phyloP scores from a whole-genome alignment of 2,797 vertebrate species.

The Hylomyscus alleni region DNA sequence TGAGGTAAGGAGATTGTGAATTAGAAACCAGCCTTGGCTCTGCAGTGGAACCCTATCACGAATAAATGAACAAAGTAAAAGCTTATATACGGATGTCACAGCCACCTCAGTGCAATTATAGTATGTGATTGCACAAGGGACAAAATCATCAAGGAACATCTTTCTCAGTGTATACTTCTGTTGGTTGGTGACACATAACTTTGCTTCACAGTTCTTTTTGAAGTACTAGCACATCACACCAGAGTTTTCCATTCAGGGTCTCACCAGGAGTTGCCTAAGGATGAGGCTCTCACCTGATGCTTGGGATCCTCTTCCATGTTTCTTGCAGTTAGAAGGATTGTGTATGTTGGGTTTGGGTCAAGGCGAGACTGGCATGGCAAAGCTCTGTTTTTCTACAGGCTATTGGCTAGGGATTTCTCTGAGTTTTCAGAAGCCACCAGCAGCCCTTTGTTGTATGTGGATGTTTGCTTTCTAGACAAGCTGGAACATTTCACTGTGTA shows the following conservation, averaged over 20 bases:
- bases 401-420: not conserved
- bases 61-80: not conserved
- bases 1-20: not conserved
- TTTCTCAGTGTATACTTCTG: not conserved
- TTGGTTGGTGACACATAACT: not conserved
- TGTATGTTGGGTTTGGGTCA: slow-evolving; percentile 11
- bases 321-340: not conserved
- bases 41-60: not conserved
- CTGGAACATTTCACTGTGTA: not conserved
- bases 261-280: not conserved
- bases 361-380: not conserved
- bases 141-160: not conserved
- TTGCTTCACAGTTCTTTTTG: not conserved
- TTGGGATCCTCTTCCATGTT: not conserved
- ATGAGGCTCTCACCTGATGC: slow-evolving; percentile 19
- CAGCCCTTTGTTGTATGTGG: not conserved
- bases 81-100: not conserved
- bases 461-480: slow-evolving; percentile 44
- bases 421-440: not conserved
- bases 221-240: not conserved
- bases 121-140: not conserved
- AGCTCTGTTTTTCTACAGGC: slow-evolving; percentile 6
- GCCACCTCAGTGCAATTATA: not conserved
- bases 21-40: not conserved
- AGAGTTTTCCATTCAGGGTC: slow-evolving; percentile 8